phyloP scores from a whole-genome alignment of 2,888 invertebrate species.

The Flabesymbios commensalis region DNA sequence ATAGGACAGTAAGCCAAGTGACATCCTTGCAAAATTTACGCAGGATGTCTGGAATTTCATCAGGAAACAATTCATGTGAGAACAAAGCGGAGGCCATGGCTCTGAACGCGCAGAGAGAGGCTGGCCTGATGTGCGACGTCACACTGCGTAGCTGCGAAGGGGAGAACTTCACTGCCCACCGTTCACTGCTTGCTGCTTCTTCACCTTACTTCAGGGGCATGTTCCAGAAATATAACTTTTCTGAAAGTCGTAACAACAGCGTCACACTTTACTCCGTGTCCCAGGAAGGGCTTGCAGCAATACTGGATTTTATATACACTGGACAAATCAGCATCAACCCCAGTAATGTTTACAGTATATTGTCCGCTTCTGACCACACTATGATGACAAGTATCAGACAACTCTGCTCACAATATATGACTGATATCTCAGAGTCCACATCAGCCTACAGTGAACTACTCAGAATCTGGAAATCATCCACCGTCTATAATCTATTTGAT shows the following conservation, averaged over 20 bases:
- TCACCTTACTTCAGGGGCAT: constrained; percentile 28
- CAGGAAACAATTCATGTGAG: too few species aligned
- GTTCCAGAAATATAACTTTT: constrained; percentile 23
- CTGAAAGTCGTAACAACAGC: constrained; percentile 22
- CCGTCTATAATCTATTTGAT: constrained; percentile 18
- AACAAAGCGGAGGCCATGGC: constrained; percentile 13
- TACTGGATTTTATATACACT: constrained; percentile 25
- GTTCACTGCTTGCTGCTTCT: constrained; percentile 23
- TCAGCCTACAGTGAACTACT: constrained; percentile 16
- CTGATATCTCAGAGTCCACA: constrained; percentile 14
- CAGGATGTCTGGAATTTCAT: too few species aligned
- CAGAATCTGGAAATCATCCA: constrained; percentile 19
- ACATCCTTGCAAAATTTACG: too few species aligned
- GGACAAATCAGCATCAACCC: constrained; percentile 17
- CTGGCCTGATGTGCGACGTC: constrained; percentile 20
- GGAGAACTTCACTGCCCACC: constrained; percentile 23
- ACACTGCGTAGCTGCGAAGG: constrained; percentile 11
- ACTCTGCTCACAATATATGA: constrained; percentile 22
- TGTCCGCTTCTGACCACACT: constrained; percentile 22
- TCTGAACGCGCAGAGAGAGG: constrained; percentile 17
- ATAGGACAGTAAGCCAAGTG: too few species aligned
- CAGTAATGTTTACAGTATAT: constrained; percentile 15
- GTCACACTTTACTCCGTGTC: constrained; percentile 20
- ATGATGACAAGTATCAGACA: constrained; percentile 21
- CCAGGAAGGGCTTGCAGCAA: constrained; percentile 17